Conservation (phyloP, 2,113 vertebrate genomes). For the Beaufortia kweichowensis region DNA sequence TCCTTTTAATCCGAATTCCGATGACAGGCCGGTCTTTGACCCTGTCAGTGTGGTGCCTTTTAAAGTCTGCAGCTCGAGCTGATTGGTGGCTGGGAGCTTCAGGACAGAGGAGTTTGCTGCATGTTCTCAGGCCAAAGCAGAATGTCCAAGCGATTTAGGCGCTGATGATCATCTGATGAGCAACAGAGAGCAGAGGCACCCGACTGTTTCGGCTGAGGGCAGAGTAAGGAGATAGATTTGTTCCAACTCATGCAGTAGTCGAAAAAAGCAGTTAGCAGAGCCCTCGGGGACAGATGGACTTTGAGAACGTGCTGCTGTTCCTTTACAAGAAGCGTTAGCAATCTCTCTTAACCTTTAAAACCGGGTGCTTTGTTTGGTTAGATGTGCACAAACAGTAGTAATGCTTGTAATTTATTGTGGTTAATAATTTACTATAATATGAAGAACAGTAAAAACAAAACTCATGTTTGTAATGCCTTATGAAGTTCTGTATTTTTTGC, state of each 20-base stretch:
- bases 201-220: conserved; percentile 38
- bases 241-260: conserved; percentile 30
- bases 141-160: conserved; percentile 46
- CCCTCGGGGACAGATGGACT: conserved; percentile 9
- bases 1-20: conserved; percentile 18
- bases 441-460: background rate
- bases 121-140: conserved; percentile 37
- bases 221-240: conserved; percentile 37
- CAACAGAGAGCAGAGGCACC: background rate
- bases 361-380: background rate
- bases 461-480: background rate
- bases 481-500: too few relatives aligned
- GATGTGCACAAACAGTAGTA: background rate
- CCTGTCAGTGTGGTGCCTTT: conserved; percentile 27
- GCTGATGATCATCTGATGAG: conserved; percentile 27
- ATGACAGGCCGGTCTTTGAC: conserved; percentile 19
- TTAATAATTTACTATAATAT: background rate
- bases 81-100: conserved; percentile 29
- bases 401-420: too few relatives aligned
- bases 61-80: conserved; percentile 20
- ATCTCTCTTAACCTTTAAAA: conserved; percentile 26
- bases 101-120: conserved; percentile 38
- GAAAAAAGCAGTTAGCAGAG: conserved; percentile 35
- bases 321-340: conserved; percentile 25
- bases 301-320: conserved; percentile 1